Evolutionary conservation across 2,888 invertebrate species (phyloP).

Genomic region (Osmoderma eremita): DNA sequence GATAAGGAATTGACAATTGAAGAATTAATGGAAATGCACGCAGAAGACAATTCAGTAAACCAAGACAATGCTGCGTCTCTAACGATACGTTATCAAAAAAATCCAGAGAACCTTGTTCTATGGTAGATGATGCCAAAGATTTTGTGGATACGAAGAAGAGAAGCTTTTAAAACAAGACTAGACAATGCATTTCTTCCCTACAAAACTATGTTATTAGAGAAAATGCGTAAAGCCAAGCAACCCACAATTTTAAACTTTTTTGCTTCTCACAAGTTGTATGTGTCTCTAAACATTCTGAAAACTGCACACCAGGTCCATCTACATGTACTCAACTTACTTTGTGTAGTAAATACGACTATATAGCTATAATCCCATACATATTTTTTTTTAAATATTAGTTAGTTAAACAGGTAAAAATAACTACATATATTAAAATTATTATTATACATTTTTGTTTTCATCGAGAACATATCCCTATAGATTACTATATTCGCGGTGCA

Average conservation of each 20-base stretch:
- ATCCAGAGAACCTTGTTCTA: neutral
- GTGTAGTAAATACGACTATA: slow-evolving; percentile 3
- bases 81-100: neutral
- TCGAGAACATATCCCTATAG: no score
- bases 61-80: neutral
- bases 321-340: neutral
- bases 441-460: no score
- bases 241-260: slow-evolving; percentile 8
- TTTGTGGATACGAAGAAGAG: neutral
- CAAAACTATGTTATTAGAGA: slow-evolving; percentile 11
- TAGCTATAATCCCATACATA: no score
- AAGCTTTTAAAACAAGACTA: neutral
- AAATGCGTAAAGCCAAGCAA: slow-evolving; percentile 12
- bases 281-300: neutral
- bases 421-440: no score
- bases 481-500: no score
- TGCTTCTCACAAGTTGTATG: slow-evolving; percentile 11
- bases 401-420: no score
- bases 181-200: slow-evolving; percentile 4
- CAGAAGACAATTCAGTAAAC: neutral
- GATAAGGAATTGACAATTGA: neutral
- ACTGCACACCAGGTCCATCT: neutral
- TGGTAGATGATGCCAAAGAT: neutral
- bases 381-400: no score
- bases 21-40: slow-evolving; percentile 1